Evolutionary conservation across 2,888 invertebrate species (phyloP).

Genomic region (Pachycephus smyrnensis): DNA sequence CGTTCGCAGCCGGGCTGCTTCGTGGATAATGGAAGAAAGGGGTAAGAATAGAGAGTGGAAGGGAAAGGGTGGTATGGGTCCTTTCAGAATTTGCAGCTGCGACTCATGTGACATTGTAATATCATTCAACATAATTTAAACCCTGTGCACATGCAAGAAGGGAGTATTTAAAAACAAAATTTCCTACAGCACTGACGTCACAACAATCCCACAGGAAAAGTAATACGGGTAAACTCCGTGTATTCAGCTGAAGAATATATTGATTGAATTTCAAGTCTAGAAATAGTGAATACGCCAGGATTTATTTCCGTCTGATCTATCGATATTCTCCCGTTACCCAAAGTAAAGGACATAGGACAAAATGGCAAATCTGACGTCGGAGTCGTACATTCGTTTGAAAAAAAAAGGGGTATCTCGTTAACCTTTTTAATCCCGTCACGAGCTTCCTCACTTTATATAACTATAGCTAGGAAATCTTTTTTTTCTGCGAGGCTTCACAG

Average conservation of each 20-base stretch:
- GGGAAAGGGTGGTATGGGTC: neutral
- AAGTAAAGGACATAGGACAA: neutral
- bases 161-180: neutral
- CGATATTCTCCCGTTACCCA: neutral
- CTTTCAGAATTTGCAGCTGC: neutral
- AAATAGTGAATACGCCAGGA: neutral
- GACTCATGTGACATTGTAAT: neutral
- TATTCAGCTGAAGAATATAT: neutral
- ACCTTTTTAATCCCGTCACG: neutral
- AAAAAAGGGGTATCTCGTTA: neutral
- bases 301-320: neutral
- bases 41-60: neutral
- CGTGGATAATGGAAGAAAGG: conserved; percentile 2
- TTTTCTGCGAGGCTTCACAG: neutral
- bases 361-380: neutral
- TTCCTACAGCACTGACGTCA: neutral
- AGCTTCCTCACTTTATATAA: neutral
- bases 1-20: neutral
- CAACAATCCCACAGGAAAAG: neutral
- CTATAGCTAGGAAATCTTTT: neutral
- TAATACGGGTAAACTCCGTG: neutral
- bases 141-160: neutral
- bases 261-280: neutral
- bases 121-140: neutral
- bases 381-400: neutral